Base-by-base conservation (phyloP, 2,113 vertebrate species). In the Desmodus rotundus region DNA sequence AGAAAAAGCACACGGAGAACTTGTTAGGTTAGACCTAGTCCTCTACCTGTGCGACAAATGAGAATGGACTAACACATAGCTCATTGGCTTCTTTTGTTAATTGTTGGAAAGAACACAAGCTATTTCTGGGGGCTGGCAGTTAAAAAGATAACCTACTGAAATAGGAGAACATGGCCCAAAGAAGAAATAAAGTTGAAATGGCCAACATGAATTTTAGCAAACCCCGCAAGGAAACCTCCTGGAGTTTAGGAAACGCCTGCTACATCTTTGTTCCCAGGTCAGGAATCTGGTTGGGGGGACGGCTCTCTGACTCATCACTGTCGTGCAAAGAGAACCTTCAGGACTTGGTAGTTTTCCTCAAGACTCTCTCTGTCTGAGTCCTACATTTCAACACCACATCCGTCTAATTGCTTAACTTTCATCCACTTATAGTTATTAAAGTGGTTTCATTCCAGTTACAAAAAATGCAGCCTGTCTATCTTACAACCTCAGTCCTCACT, bases 151-250 rank as follows among this genome's bases (percentile, higher is more conserved):
- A 86, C 3, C 7, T 13, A 14, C 50, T 43, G 38, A 87, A 88
- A 72, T 12, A 61, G n/a, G 33, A 63, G 43, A 58, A 1, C 16
- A 14, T 4, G 38, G 73, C 6, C 22, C 86, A 52, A 26, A 54
- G 78, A 91, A 52, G 24, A 77, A 84, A 91, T 0, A 7, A 52
- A 77, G 41, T 58, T 8, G 88, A 72, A 94, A 72, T 50, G 90
- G 65, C 38, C 45, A 52, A 36, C 33, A 54, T 15, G n/a, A 93
- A 84, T 84, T 72, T 61, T 26, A 93, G 54, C 41, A 63, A 8
- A 56, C 50, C 31, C 89, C 87, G 17, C 50, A 47, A 56, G 74
- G 67, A 93, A 89, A 76, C 33, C 22, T 81, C 56, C 52, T n/a
- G 72, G 58, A 76, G 22, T 3, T 78, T 6, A 38, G 20, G 26